phyloP scores from a whole-genome alignment of 2,797 vertebrate species.

The Lagodon rhomboides region DNA sequence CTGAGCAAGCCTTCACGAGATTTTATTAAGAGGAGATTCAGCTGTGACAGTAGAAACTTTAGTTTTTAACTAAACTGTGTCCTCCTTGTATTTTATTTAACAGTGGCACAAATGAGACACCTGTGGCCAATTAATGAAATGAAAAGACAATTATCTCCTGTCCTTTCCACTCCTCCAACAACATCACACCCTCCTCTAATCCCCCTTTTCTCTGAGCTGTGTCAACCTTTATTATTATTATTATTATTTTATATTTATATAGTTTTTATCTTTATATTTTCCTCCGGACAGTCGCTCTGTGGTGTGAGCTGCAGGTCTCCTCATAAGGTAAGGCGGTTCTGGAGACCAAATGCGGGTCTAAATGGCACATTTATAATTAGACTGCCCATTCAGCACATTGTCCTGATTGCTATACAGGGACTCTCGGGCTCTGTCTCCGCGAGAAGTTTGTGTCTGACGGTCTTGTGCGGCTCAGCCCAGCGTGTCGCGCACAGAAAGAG shows the following conservation, averaged over 20 bases:
- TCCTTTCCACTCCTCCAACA: conserved; percentile 30
- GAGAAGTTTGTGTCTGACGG: conserved; percentile 86
- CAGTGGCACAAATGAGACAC: conserved; percentile 49
- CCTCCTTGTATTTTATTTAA: conserved; percentile 7
- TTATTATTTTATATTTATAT: no score
- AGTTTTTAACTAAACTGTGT: neutral
- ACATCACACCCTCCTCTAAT: conserved; percentile 73
- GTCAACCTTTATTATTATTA: no score
- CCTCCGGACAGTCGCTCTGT: conserved; percentile 94
- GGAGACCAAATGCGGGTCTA: conserved; percentile 92
- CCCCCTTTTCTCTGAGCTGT: conserved; percentile 43
- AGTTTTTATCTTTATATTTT: conserved; percentile 90
- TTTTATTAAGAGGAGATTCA: conserved; percentile 39
- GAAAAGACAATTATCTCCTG: neutral
- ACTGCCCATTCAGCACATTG: conserved; percentile 99
- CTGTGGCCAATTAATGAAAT: conserved; percentile 55
- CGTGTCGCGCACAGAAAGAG: conserved; percentile 58
- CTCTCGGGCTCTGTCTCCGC: conserved; percentile 89
- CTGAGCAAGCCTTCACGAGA: conserved; percentile 76
- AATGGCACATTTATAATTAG: conserved; percentile 99
- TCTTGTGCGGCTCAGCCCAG: conserved; percentile 77
- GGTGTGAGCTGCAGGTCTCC: conserved; percentile 88
- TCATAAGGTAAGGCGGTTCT: conserved; percentile 99
- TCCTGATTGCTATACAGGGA: conserved; percentile 93
- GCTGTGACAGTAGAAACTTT: neutral